Evolutionary conservation across 2,888 invertebrate species (phyloP).

Genomic region (Siphonodentalium dalli): DNA sequence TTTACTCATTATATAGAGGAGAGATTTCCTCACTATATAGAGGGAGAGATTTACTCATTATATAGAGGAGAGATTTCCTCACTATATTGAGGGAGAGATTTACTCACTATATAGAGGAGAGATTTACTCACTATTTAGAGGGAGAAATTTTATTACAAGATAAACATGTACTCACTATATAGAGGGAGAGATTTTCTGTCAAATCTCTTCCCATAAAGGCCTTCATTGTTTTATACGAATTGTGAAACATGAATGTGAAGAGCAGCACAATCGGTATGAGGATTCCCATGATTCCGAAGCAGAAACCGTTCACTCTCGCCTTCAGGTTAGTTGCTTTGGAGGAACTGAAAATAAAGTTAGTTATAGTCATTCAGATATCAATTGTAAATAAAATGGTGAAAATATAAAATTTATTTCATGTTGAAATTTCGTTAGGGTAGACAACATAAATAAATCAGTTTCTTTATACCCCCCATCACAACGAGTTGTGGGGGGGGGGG

Average conservation of each 20-base stretch:
- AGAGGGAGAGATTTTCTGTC: conserved; percentile 48
- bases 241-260: conserved; percentile 61
- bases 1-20: too few species aligned
- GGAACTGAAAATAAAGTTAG: conserved; percentile 28
- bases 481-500: too few species aligned
- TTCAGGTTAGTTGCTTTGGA: conserved; percentile 50
- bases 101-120: too few species aligned
- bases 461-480: neutral
- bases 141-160: too few species aligned
- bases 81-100: too few species aligned
- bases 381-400: neutral
- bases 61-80: too few species aligned
- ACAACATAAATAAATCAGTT: too few species aligned
- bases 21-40: too few species aligned
- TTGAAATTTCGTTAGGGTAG: neutral
- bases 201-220: conserved; percentile 50
- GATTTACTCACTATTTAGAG: too few species aligned
- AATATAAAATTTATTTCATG: neutral
- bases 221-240: conserved; percentile 49
- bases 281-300: conserved; percentile 61
- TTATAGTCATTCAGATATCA: too few species aligned
- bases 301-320: conserved; percentile 57
- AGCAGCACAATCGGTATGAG: conserved; percentile 56
- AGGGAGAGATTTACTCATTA: too few species aligned
- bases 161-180: conserved; percentile 57